Evolutionary conservation across 2,888 invertebrate genomes (phyloP).

Genomic region (Yponomeuta evonymella): DNA sequence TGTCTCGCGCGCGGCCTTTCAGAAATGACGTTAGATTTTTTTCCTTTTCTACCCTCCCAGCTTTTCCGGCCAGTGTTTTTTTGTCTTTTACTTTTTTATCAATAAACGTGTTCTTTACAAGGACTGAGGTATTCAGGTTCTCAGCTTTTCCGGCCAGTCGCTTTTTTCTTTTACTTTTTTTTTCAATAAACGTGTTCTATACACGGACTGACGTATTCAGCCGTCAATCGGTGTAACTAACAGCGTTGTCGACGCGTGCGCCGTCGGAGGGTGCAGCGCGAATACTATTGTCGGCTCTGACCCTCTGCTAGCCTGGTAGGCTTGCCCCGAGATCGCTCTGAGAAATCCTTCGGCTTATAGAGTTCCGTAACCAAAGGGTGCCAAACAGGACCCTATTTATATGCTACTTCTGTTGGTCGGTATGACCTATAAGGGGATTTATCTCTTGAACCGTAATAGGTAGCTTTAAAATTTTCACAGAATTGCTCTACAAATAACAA

Average conservation of each 20-base stretch:
- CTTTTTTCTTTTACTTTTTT: background rate
- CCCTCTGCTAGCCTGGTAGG: background rate
- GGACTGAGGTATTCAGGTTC: background rate
- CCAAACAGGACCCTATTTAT: too few species aligned
- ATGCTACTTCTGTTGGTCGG: too few species aligned
- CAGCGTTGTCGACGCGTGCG: conserved; percentile 8
- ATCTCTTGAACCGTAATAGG: too few species aligned
- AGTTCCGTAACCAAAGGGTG: too few species aligned
- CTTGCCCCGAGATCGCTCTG: background rate
- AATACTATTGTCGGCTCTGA: background rate
- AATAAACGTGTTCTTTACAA: conserved; percentile 2
- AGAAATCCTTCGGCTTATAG: background rate
- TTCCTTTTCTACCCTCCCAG: background rate
- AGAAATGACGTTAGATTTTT: background rate
- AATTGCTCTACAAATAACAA: too few species aligned
- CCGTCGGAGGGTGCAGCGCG: background rate
- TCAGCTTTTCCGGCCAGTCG: background rate
- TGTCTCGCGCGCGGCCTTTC: background rate
- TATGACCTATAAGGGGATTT: too few species aligned
- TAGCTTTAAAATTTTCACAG: too few species aligned
- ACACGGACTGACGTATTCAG: background rate
- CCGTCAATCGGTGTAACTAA: background rate
- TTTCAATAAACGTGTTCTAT: conserved; percentile 1
- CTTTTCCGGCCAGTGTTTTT: background rate
- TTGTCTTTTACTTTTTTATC: background rate